Conservation (phyloP, 2,113 vertebrate species). For the Sapajus apella region DNA sequence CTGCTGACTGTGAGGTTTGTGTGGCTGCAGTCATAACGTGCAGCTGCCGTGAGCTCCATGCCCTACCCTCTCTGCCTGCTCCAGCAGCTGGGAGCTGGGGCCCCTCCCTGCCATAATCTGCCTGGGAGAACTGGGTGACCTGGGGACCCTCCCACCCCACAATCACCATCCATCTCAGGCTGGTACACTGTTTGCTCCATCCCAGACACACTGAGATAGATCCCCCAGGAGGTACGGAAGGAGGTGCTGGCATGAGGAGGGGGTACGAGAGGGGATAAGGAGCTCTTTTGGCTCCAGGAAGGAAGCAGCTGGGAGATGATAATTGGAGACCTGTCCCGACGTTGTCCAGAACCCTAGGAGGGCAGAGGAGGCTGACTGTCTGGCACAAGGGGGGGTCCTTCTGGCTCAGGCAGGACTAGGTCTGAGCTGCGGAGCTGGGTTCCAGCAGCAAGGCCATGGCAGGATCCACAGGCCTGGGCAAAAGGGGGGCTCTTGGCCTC, state of each 20-base stretch:
- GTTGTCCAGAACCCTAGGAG: neutral
- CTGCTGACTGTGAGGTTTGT: constrained; percentile 71
- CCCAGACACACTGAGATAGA: neutral
- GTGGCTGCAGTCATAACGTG: constrained; percentile 77
- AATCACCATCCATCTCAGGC: neutral
- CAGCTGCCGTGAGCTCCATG: neutral
- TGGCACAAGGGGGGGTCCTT: neutral
- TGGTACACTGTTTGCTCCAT: neutral
- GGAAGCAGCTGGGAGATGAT: neutral
- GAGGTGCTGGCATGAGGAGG: neutral
- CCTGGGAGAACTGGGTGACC: neutral
- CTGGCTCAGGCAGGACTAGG: neutral
- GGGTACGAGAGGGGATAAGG: neutral
- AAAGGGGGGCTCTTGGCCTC: neutral
- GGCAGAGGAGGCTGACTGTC: neutral
- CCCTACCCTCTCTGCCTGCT: fast-evolving
- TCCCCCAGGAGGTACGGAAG: neutral
- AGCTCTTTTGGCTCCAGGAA: neutral
- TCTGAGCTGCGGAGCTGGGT: neutral
- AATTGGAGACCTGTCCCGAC: neutral
- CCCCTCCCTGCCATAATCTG: neutral
- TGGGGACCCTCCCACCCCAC: neutral
- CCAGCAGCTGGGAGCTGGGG: neutral
- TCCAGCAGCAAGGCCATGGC: neutral
- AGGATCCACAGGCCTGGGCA: neutral